Evolutionary conservation across 2,113 vertebrate species (phyloP), one percentile per base, ranked within the genome.

Genomic region (Lepidothrix coronata): DNA sequence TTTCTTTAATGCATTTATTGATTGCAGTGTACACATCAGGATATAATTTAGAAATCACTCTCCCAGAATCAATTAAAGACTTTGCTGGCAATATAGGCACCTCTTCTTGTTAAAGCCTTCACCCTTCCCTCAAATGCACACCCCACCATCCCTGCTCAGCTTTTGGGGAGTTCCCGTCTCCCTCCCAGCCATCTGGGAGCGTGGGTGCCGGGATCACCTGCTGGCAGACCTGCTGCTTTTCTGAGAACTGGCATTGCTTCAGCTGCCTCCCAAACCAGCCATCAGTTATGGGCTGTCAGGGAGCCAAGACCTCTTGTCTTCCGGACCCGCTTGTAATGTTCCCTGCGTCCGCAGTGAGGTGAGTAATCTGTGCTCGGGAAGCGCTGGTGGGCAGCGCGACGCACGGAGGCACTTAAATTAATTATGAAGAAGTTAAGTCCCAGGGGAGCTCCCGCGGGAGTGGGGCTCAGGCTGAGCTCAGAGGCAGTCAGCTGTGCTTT

Each of bases 41-140:
- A 61, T 88, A 85, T 95, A 84, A 96, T 93, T 95, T 91, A 95
- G 96, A 93, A 97, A 94, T 89, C 65, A 16, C 82, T 97, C 93
- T 92, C 79, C 77, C 33, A 74, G 92, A 97, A 95, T 93, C 96
- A 96, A 80, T 96, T 95, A 95, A 92, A 85, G 89, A 31, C 44
- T 57, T 94, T 80, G 82, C 91, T 91, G 61, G 82, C 59, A 80
- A 54, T 44, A 25, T 4, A 74, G 41, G 65, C 46, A 41, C 92
- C 33, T 91, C 48, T 63, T 54, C 57, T 89, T 67, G 63, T 88
- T 92, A 84, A 91, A 94, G 62, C 54, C 59, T 54, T 68, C 37
- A 35, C 12, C 39, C 58, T 74, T 31, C 59, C 54, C 37, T 63
- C 61, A 70, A 21, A 37, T 4, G 2, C 41, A 23, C 28, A 30